phyloP scores from a whole-genome alignment of 2,113 vertebrate species.

The Gobius niger region DNA sequence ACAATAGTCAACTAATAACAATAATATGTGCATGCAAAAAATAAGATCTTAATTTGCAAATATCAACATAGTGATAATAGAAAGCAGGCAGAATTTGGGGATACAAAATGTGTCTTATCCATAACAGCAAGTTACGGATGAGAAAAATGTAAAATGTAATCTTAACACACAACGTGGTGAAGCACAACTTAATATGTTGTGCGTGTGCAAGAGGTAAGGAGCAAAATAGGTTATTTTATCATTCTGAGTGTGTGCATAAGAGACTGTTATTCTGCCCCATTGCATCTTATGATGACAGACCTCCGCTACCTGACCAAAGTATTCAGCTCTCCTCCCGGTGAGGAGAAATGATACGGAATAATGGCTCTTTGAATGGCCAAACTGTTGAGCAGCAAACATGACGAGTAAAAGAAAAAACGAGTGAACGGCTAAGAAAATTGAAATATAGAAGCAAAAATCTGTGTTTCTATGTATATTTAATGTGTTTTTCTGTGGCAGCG shows the following conservation, averaged over 20 bases:
- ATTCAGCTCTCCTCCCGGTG: constrained; percentile 33
- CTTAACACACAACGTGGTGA: background rate
- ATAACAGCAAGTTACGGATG: no score
- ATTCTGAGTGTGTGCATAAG: constrained; percentile 34
- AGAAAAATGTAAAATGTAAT: background rate
- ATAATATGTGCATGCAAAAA: no score
- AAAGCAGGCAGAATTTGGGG: no score
- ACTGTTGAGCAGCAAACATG: constrained; percentile 38
- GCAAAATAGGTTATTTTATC: constrained; percentile 31
- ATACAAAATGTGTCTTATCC: no score
- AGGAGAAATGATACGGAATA: constrained; percentile 65
- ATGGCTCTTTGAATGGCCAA: constrained; percentile 44
- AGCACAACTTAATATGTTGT: background rate
- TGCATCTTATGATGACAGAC: constrained; percentile 50
- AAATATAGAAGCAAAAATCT: constrained; percentile 26
- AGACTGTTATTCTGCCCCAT: constrained; percentile 49
- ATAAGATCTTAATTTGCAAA: no score
- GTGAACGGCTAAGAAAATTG: constrained; percentile 4
- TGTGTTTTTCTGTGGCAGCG: constrained; percentile 24
- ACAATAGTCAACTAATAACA: no score
- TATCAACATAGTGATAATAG: no score
- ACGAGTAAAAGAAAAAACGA: constrained; percentile 37
- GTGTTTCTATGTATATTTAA: constrained; percentile 14
- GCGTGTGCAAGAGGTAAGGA: background rate
- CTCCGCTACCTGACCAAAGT: constrained; percentile 43